These are phyloP conservation scores for Pachyseris speciosa DNA, from an alignment of 64 coral and sea anemone genomes.

Conservation along the genomic window DNA sequence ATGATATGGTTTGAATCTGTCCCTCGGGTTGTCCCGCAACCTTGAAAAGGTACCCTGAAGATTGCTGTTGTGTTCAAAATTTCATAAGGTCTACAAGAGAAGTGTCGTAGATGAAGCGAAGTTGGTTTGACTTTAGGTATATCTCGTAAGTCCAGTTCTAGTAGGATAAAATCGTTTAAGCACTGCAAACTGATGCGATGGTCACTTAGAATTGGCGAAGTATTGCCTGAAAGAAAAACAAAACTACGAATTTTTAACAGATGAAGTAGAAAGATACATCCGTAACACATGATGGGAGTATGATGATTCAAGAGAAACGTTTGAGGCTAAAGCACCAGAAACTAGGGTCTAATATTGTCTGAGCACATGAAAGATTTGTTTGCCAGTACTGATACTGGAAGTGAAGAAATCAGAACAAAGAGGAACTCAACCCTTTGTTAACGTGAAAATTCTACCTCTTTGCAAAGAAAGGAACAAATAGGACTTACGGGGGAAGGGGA, in stretches of 20 bases:
- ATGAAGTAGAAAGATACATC: too few relatives aligned
- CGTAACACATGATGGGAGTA: too few relatives aligned
- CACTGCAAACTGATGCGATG: conserved; percentile 19
- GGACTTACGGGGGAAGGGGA: too few relatives aligned
- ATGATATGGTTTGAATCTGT: not conserved
- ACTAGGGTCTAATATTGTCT: too few relatives aligned
- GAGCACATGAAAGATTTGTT: too few relatives aligned
- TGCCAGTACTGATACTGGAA: too few relatives aligned
- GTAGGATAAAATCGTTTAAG: conserved; percentile 16
- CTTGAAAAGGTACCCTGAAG: conserved; percentile 29
- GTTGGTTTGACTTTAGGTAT: conserved; percentile 4
- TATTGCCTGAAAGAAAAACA: not conserved
- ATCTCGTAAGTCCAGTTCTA: conserved; percentile 37
- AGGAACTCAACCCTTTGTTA: too few relatives aligned
- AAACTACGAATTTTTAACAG: not conserved
- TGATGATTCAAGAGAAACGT: too few relatives aligned
- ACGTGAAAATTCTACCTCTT: too few relatives aligned
- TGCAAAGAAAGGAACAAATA: too few relatives aligned
- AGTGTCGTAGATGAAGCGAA: conserved; percentile 10
- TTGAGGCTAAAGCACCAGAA: too few relatives aligned
- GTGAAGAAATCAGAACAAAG: too few relatives aligned
- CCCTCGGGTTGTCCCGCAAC: conserved; percentile 31
- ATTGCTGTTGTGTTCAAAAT: not conserved
- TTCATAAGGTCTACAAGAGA: conserved; percentile 14
- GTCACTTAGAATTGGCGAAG: conserved; percentile 6